These are phyloP conservation scores for Rutilus rutilus DNA, from an alignment of 2,113 vertebrate species.

Conservation along the genomic window DNA sequence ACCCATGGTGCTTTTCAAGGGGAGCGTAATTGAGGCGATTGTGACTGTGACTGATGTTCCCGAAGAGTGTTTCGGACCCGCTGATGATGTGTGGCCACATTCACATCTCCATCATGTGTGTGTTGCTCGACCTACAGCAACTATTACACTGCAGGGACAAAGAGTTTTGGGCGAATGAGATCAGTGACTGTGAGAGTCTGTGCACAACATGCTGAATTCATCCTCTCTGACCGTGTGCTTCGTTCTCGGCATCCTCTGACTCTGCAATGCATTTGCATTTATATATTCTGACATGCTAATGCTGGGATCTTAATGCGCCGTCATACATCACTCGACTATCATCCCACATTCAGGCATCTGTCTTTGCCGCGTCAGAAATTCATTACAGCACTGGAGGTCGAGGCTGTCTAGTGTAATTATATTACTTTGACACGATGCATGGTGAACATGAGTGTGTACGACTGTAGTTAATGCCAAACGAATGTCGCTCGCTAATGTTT, in stretches of 20 bases:
- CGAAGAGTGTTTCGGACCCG: constrained; percentile 31
- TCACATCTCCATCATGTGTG: constrained; percentile 37
- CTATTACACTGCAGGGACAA: background rate
- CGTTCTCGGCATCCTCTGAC: background rate
- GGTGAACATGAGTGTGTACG: background rate
- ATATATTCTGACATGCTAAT: constrained; percentile 54
- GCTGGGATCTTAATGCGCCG: constrained; percentile 40
- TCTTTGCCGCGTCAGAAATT: constrained; percentile 38
- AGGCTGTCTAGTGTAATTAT: constrained; percentile 40
- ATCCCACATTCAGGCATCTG: constrained; percentile 37
- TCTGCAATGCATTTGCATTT: constrained; percentile 51
- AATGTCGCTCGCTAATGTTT: background rate
- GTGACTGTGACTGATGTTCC: constrained; percentile 54
- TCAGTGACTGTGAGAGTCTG: background rate
- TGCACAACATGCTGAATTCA: background rate
- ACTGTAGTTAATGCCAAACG: background rate
- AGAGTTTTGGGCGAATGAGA: background rate
- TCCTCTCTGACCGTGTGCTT: background rate
- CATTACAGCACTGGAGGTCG: constrained; percentile 46
- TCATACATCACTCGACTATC: constrained; percentile 44
- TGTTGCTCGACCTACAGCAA: background rate
- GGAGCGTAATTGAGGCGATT: constrained; percentile 55
- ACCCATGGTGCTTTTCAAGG: constrained; percentile 51
- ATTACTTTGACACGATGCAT: constrained; percentile 29
- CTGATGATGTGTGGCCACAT: constrained; percentile 57